phyloP scores from a whole-genome alignment of 2,888 invertebrate species.

The Drosophila limbata region DNA sequence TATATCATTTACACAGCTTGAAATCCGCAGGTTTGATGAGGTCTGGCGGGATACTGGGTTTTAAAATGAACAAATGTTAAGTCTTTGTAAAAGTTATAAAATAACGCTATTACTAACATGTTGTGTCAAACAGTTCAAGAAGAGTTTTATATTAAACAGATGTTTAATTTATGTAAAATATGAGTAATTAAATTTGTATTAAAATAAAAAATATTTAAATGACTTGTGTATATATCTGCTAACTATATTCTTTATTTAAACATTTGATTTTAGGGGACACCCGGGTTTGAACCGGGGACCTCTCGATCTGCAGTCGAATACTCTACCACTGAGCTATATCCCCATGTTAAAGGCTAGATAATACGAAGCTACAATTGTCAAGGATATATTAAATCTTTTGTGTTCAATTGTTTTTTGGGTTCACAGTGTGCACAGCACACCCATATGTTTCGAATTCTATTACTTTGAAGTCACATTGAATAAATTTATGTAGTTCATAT shows the following conservation, averaged over 20 bases:
- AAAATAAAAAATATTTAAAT: too few relatives aligned
- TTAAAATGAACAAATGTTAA: background rate
- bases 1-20: conserved; percentile 31
- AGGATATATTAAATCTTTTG: background rate
- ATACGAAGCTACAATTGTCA: background rate
- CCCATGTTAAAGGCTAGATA: conserved; percentile 30
- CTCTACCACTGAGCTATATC: conserved; percentile 75
- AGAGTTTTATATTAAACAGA: background rate
- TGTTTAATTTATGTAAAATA: background rate
- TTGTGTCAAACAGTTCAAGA: background rate
- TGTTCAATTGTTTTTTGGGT: too few relatives aligned
- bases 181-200: too few relatives aligned
- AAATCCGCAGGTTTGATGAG: conserved; percentile 6
- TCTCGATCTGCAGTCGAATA: conserved; percentile 75
- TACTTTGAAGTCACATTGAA: background rate
- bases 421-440: too few relatives aligned
- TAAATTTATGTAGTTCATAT: background rate
- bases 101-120: background rate
- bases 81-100: background rate
- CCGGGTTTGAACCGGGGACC: conserved; percentile 82
- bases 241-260: conserved; percentile 1
- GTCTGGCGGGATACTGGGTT: background rate
- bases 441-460: too few relatives aligned
- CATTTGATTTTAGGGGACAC: conserved; percentile 58
- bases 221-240: too few relatives aligned